Evolutionary conservation across 2,113 vertebrate species (phyloP).

Genomic region (Hippocampus abdominalis): DNA sequence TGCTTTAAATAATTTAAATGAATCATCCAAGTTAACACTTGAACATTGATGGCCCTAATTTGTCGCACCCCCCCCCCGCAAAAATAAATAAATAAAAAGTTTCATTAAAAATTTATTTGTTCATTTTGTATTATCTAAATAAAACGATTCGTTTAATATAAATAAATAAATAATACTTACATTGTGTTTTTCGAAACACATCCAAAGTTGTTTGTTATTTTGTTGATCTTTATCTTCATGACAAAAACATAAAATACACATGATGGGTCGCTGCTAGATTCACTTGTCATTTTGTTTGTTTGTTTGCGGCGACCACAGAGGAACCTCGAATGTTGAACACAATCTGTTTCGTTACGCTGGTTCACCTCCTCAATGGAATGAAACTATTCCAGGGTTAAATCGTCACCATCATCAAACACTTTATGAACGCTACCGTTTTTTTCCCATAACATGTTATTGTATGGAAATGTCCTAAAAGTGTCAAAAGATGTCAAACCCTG

Average conservation of each 20-base stretch:
- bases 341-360: background rate
- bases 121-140: too few relatives aligned
- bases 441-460: background rate
- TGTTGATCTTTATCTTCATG: conserved; percentile 12
- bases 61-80: too few relatives aligned
- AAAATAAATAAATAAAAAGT: background rate
- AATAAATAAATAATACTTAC: too few relatives aligned
- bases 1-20: too few relatives aligned
- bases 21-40: too few relatives aligned
- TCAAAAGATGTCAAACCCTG: background rate
- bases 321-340: background rate
- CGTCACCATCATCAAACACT: background rate
- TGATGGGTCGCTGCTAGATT: background rate
- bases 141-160: too few relatives aligned
- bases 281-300: background rate
- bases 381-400: background rate
- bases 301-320: background rate
- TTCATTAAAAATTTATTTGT: background rate
- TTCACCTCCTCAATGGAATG: background rate
- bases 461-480: background rate
- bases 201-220: background rate
- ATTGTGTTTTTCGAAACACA: too few relatives aligned
- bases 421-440: background rate
- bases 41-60: too few relatives aligned
- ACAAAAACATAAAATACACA: conserved; percentile 34